phyloP scores from a whole-genome alignment of 53 echinoderm and acorn worm genomes.

The Holothuria leucospilota region DNA sequence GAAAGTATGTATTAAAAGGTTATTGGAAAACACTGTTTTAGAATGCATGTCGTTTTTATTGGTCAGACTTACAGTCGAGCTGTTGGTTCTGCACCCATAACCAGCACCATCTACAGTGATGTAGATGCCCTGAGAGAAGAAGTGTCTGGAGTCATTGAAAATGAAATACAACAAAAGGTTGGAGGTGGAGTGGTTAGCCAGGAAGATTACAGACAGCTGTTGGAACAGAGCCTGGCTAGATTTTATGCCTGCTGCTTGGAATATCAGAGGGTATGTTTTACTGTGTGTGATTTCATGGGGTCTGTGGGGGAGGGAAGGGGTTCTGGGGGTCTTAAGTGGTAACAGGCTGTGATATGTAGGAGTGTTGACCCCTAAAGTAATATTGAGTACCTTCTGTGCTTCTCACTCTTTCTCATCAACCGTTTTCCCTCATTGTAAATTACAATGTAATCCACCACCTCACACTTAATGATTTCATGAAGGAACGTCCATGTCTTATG shows the following conservation, averaged over 20 bases:
- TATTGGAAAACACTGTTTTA: no score
- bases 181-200: conserved; percentile 86
- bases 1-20: no score
- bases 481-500: no score
- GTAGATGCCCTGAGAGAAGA: conserved; percentile 67
- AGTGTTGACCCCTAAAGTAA: no score
- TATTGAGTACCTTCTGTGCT: no score
- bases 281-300: neutral
- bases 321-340: neutral
- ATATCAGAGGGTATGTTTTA: conserved; percentile 82
- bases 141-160: conserved; percentile 81
- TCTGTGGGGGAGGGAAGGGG: neutral
- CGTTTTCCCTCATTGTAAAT: no score
- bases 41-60: no score
- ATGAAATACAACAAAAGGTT: conserved; percentile 85
- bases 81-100: conserved; percentile 43
- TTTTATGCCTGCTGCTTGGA: conserved; percentile 91
- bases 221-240: conserved; percentile 86
- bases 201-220: conserved; percentile 86
- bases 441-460: no score
- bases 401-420: no score
- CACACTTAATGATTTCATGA: no score
- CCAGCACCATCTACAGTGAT: conserved; percentile 58
- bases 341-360: no score
- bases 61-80: conserved; percentile 78